phyloP scores from a whole-genome alignment of 2,888 invertebrate species.

The Macrosoma leucophasiata region DNA sequence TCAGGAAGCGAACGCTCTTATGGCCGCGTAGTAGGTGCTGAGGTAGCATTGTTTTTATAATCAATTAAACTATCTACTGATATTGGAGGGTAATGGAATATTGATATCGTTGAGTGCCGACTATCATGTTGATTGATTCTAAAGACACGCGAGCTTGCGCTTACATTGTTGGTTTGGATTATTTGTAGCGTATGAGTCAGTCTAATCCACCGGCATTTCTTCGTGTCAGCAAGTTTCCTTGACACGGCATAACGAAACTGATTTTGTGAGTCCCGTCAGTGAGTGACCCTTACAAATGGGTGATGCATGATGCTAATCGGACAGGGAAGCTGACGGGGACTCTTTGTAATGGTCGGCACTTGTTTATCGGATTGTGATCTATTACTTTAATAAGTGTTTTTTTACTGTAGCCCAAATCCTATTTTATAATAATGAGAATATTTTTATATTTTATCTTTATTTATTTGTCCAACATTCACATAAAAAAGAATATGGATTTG shows the following conservation, averaged over 20 bases:
- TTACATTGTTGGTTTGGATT: constrained; percentile 18
- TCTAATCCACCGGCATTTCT: constrained; percentile 53
- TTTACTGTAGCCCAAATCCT: too few relatives aligned
- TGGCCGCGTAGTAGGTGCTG: constrained; percentile 32
- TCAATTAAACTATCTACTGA: constrained; percentile 58
- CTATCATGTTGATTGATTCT: constrained; percentile 60
- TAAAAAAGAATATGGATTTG: too few relatives aligned
- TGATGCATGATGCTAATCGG: constrained; percentile 72
- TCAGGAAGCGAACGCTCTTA: constrained; percentile 42
- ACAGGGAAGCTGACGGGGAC: constrained; percentile 64
- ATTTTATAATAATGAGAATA: too few relatives aligned
- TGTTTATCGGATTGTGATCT: too few relatives aligned
- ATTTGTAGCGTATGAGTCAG: constrained; percentile 50
- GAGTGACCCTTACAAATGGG: constrained; percentile 63
- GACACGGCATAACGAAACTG: constrained; percentile 67
- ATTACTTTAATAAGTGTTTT: too few relatives aligned
- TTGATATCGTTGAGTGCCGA: constrained; percentile 58
- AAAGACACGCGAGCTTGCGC: constrained; percentile 46
- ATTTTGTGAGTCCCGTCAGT: constrained; percentile 59
- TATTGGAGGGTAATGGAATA: constrained; percentile 49
- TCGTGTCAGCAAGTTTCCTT: constrained; percentile 59
- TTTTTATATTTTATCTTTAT: too few relatives aligned
- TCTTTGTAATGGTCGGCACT: too few relatives aligned
- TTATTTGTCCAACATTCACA: too few relatives aligned
- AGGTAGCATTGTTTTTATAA: constrained; percentile 50